Conservation (phyloP, 2,113 vertebrate genomes). For the Boleophthalmus pectinirostris region DNA sequence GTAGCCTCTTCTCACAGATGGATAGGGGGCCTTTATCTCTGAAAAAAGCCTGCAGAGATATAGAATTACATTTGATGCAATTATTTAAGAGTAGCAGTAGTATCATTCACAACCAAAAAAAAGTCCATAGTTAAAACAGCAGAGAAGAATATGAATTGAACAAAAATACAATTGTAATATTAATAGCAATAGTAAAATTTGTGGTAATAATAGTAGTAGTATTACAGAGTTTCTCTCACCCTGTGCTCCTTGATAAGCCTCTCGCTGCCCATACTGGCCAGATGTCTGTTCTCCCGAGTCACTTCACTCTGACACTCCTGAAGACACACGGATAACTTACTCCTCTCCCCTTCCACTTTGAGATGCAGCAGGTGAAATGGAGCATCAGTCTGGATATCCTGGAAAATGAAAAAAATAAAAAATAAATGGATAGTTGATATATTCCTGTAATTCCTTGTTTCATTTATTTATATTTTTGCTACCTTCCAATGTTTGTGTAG, state of each 20-base stretch:
- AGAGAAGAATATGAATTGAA: too few species aligned
- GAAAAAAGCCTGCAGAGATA: conserved; percentile 83
- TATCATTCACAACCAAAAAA: too few species aligned
- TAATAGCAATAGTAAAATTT: not conserved
- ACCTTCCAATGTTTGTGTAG: conserved; percentile 99
- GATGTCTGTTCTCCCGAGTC: conserved; percentile 83
- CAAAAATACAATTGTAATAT: too few species aligned
- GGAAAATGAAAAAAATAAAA: conserved; percentile 19
- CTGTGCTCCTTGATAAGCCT: conserved; percentile 89
- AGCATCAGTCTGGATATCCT: conserved; percentile 92
- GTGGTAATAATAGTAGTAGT: not conserved
- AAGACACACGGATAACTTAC: conserved; percentile 78
- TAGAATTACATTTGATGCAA: not conserved
- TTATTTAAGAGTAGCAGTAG: not conserved
- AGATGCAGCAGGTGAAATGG: conserved; percentile 89
- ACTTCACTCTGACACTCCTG: conserved; percentile 88
- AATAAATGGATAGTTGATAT: too few species aligned
- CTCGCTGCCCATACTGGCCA: conserved; percentile 86
- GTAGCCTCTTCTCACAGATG: conserved; percentile 88
- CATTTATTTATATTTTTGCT: conserved; percentile 31
- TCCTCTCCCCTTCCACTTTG: conserved; percentile 88
- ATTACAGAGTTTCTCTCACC: conserved; percentile 70
- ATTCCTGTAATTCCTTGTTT: not conserved
- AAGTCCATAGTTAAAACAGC: too few species aligned
- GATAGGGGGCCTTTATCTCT: conserved; percentile 88